Conservation (phyloP, 2,888 invertebrate species). For the Phasia obesa region DNA sequence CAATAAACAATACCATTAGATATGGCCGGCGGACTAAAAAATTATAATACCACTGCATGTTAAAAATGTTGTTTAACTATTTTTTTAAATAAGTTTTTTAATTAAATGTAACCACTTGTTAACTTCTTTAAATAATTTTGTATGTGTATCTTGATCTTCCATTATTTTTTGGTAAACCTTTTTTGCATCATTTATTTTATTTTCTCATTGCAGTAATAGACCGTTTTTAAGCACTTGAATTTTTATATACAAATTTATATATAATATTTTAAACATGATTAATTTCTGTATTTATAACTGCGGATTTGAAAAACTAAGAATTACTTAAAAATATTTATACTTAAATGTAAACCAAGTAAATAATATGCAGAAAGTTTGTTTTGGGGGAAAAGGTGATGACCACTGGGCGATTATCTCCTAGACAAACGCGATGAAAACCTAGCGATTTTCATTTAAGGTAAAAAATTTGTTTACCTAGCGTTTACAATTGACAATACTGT, state of each 20-base stretch:
- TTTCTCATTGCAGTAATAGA: conserved; percentile 16
- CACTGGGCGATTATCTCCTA: neutral
- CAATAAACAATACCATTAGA: conserved; percentile 85
- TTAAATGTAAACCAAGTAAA: neutral
- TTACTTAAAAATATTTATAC: neutral
- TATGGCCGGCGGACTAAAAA: conserved; percentile 87
- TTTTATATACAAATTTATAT: conserved; percentile 32
- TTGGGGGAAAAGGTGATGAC: neutral
- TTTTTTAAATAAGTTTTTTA: too few species aligned
- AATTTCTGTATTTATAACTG: too few species aligned
- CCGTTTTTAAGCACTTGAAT: too few species aligned
- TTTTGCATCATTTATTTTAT: neutral
- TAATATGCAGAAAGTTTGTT: neutral
- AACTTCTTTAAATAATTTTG: conserved; percentile 1
- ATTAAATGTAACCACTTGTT: conserved; percentile 59
- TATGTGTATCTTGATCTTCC: conserved; percentile 11
- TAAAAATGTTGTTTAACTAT: conserved; percentile 43
- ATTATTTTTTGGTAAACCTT: neutral
- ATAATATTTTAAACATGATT: neutral
- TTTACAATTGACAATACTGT: too few species aligned
- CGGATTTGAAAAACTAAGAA: neutral
- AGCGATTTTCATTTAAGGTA: too few species aligned
- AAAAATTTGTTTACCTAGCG: too few species aligned
- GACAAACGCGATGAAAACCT: too few species aligned
- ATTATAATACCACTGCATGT: conserved; percentile 86